These are phyloP conservation scores for Epizoanthus scotinus DNA, from an alignment of 92 coral and sea anemone species.

Conservation along the genomic window DNA sequence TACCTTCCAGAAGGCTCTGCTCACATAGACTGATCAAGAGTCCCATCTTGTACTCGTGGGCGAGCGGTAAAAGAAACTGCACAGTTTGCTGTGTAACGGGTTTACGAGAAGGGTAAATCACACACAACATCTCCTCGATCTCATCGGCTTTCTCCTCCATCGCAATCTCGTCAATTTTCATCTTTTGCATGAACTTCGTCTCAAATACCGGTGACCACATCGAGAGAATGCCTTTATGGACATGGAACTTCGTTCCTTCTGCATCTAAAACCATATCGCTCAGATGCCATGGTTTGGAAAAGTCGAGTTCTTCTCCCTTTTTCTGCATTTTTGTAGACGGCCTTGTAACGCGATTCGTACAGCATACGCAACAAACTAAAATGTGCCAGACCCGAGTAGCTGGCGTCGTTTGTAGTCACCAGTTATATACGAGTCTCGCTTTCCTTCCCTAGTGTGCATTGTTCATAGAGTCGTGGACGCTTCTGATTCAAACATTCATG, in stretches of 20 bases:
- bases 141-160: constrained; percentile 71
- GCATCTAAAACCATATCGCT: constrained; percentile 69
- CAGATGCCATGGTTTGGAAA: constrained; percentile 81
- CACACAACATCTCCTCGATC: constrained; percentile 71
- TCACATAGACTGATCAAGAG: constrained; percentile 84
- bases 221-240: constrained; percentile 75
- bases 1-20: constrained; percentile 48
- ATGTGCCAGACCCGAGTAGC: background rate
- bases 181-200: constrained; percentile 70
- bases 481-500: background rate
- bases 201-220: constrained; percentile 94
- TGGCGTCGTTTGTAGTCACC: constrained; percentile 18
- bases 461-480: constrained; percentile 8
- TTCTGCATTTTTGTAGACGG: constrained; percentile 59
- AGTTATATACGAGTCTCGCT: background rate
- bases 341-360: background rate
- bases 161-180: constrained; percentile 56
- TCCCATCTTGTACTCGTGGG: constrained; percentile 83
- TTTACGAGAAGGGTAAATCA: constrained; percentile 77
- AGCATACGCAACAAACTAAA: background rate
- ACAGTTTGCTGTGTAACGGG: constrained; percentile 68
- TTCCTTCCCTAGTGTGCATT: background rate
- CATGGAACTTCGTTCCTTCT: constrained; percentile 70
- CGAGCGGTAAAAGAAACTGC: constrained; percentile 65
- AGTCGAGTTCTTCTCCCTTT: constrained; percentile 73